phyloP scores from a whole-genome alignment of 2,888 invertebrate species.

The Ennomos erosarius region DNA sequence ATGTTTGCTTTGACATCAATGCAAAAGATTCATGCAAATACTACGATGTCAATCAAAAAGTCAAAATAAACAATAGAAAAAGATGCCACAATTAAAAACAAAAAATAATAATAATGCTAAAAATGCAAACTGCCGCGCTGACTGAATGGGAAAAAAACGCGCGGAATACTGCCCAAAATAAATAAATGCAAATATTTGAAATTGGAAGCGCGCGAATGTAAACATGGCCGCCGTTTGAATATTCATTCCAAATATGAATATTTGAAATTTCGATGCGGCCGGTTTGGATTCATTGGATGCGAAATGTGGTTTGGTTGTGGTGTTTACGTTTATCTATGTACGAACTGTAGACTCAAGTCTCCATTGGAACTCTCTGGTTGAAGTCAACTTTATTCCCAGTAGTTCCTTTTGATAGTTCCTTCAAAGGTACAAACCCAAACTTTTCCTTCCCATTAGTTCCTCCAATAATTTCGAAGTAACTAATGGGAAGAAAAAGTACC shows the following conservation, averaged over 20 bases:
- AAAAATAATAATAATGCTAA: constrained; percentile 23
- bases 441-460: too few species aligned
- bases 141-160: constrained; percentile 59
- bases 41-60: constrained; percentile 58
- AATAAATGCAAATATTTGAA: constrained; percentile 84
- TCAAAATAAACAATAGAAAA: constrained; percentile 38
- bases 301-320: constrained; percentile 16
- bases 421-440: too few species aligned
- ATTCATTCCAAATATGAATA: constrained; percentile 84
- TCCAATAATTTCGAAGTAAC: too few species aligned
- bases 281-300: constrained; percentile 76
- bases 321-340: constrained; percentile 5
- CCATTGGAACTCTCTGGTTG: too few species aligned
- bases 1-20: constrained; percentile 5
- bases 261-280: constrained; percentile 58
- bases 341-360: too few species aligned
- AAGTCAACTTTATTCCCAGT: too few species aligned
- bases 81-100: constrained; percentile 29
- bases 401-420: too few species aligned
- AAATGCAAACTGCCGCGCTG: constrained; percentile 54
- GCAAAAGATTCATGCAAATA: constrained; percentile 39
- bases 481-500: too few species aligned
- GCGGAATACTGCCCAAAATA: constrained; percentile 70
- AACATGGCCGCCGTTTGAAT: constrained; percentile 81
- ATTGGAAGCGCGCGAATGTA: constrained; percentile 83